Conservation (phyloP, 2,113 vertebrate genomes). For the Merops nubicus region DNA sequence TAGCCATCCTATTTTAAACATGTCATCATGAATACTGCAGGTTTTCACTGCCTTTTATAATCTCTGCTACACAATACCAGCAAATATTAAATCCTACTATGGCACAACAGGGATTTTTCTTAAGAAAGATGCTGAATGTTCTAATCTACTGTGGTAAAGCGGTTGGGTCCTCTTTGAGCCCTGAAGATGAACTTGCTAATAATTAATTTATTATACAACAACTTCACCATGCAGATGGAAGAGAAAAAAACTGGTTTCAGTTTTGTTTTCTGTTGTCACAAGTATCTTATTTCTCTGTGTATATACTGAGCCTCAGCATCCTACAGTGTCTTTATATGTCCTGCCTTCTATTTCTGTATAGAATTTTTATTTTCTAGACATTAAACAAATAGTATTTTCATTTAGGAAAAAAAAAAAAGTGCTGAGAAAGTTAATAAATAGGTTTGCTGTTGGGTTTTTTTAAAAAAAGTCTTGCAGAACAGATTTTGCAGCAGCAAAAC, state of each 20-base stretch:
- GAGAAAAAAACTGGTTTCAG: neutral
- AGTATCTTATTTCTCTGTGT: neutral
- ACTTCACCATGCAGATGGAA: neutral
- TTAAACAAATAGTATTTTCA: neutral
- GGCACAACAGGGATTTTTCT: neutral
- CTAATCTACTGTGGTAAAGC: neutral
- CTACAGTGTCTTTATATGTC: neutral
- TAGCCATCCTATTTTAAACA: neutral
- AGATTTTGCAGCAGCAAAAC: neutral
- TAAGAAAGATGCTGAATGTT: neutral
- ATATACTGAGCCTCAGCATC: neutral
- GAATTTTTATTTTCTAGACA: neutral
- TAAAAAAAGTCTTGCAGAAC: neutral
- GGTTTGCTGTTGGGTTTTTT: neutral
- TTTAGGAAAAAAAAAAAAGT: neutral
- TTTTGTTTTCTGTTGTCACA: neutral
- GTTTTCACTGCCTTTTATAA: neutral
- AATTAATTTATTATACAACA: neutral
- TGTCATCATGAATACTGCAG: accelerated
- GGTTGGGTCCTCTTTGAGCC: neutral
- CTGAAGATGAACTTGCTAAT: neutral
- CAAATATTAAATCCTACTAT: neutral
- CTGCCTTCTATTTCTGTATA: neutral
- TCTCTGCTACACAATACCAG: neutral
- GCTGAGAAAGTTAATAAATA: neutral